phyloP scores from a whole-genome alignment of 2,888 invertebrate genomes.

The Ctena decussata region DNA sequence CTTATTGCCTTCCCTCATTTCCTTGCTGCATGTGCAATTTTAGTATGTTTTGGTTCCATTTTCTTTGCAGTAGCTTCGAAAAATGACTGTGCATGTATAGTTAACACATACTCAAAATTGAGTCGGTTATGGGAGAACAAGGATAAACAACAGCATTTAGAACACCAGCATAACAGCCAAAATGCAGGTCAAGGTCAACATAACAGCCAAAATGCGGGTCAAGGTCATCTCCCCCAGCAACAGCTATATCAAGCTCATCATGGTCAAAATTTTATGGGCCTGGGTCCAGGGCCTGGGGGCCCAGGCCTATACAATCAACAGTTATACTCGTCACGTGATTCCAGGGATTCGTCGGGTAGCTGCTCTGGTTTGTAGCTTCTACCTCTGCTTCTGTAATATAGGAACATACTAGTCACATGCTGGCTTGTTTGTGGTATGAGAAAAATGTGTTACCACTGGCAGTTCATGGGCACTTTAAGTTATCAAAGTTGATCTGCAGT shows the following conservation, averaged over 20 bases:
- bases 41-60: slow-evolving; percentile 49
- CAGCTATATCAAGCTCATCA: neutral
- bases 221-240: neutral
- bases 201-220: neutral
- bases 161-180: slow-evolving; percentile 71
- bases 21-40: neutral
- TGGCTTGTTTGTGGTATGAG: too few relatives aligned
- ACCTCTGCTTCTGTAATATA: too few relatives aligned
- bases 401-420: too few relatives aligned
- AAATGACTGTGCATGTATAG: slow-evolving; percentile 84
- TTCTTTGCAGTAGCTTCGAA: slow-evolving; percentile 82
- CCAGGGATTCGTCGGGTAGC: slow-evolving; percentile 68
- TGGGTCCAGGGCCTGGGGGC: neutral
- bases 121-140: slow-evolving; percentile 86
- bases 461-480: too few relatives aligned
- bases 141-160: slow-evolving; percentile 85
- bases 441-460: too few relatives aligned
- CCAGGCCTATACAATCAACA: slow-evolving; percentile 51
- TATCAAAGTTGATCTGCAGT: too few relatives aligned
- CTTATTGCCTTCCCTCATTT: neutral
- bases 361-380: slow-evolving; percentile 68
- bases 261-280: neutral
- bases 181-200: neutral
- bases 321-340: slow-evolving; percentile 36
- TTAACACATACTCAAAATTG: slow-evolving; percentile 86